A percentile compares a stretch with the other conserved stretches of the same genome.
Conservation (phyloP, 2,888 invertebrate genomes). For the Germaria angustata region DNA sequence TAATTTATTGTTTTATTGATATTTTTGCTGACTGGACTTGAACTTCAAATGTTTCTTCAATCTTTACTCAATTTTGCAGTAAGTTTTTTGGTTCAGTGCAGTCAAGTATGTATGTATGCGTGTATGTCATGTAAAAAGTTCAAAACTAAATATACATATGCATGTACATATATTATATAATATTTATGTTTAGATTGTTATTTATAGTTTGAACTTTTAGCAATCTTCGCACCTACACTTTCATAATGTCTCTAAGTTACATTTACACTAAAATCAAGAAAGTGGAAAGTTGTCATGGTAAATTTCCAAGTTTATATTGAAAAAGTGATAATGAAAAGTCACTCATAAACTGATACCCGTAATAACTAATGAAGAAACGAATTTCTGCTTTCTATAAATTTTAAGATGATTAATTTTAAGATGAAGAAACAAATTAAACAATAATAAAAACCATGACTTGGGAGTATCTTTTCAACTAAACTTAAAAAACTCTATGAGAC, state of each 20-base stretch:
- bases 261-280: no score
- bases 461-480: neutral
- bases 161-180: neutral
- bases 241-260: neutral
- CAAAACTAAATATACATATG: no score
- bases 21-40: no score
- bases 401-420: neutral
- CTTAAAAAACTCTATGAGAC: no score
- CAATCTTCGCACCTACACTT: neutral
- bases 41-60: no score
- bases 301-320: slow-evolving; percentile 21
- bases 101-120: no score
- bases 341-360: neutral
- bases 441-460: neutral
- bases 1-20: no score
- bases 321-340: slow-evolving; percentile 50
- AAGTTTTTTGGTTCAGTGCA: no score
- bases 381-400: neutral
- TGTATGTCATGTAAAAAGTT: no score
- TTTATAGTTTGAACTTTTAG: slow-evolving; percentile 33
- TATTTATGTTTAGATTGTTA: slow-evolving; percentile 10
- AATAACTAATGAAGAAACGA: slow-evolving; percentile 29
- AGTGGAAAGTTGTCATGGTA: slow-evolving; percentile 15
- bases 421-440: neutral
- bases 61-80: no score